Percentiles rank a stretch among this genome's conserved stretches.
phyloP scores from a whole-genome alignment of 2,113 vertebrate genomes.

The Etia nguti region DNA sequence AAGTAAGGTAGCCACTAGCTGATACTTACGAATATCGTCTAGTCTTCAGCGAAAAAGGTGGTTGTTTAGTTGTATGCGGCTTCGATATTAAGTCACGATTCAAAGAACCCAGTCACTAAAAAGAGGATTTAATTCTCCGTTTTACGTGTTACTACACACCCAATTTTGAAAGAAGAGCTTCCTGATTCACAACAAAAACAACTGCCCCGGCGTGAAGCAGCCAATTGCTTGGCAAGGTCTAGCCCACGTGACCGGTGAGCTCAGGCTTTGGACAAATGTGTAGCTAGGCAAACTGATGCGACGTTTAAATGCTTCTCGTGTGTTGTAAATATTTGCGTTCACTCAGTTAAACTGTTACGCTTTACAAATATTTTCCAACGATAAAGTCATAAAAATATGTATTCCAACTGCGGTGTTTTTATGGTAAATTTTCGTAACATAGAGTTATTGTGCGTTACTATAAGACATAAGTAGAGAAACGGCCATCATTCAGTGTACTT shows the following conservation, averaged over 20 bases:
- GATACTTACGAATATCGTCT: slow-evolving; percentile 29
- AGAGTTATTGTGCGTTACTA: not conserved
- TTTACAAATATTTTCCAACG: not conserved
- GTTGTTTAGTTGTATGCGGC: not conserved
- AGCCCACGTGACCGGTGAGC: slow-evolving; percentile 52
- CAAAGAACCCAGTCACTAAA: not conserved
- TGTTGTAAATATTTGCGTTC: not conserved
- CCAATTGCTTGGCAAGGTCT: slow-evolving; percentile 38
- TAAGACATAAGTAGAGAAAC: not conserved
- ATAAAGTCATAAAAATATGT: not conserved
- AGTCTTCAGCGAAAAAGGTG: not conserved
- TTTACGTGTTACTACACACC: not conserved
- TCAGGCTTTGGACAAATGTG: not conserved
- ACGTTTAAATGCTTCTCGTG: not conserved
- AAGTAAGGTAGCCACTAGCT: not conserved
- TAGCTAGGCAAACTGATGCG: slow-evolving; percentile 54
- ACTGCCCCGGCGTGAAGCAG: not conserved
- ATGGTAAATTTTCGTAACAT: not conserved
- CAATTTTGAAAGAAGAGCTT: slow-evolving; percentile 31
- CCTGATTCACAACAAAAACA: slow-evolving; percentile 61
- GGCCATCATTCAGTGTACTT: not conserved
- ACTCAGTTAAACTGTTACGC: not conserved
- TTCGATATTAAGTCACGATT: not conserved
- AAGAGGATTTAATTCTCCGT: not conserved
- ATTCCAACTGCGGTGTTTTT: not conserved